A percentile compares a stretch with the other conserved stretches of the same genome.
Conservation (phyloP, 2,797 vertebrate genomes). For the Rhynchotus rufescens region DNA sequence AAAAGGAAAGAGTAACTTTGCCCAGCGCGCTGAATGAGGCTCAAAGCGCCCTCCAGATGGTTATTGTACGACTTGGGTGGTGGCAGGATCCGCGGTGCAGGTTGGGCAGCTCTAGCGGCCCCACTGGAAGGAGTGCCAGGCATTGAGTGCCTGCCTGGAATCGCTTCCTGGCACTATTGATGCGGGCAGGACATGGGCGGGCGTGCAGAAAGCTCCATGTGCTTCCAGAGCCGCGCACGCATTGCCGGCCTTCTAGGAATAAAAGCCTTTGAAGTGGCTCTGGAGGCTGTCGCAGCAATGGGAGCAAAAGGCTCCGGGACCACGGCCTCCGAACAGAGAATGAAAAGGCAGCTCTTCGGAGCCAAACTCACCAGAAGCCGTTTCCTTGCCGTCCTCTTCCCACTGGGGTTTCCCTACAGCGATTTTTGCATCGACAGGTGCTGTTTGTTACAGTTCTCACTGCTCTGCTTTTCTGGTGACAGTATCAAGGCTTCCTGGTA, state of each 20-base stretch:
- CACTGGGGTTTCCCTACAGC: neutral
- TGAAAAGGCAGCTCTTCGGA: neutral
- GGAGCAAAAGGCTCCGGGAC: neutral
- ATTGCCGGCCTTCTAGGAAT: neutral
- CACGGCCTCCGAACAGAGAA: neutral
- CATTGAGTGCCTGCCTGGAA: neutral
- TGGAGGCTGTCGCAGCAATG: neutral
- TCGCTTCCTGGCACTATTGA: neutral
- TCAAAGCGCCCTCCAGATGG: neutral
- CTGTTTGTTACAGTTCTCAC: neutral
- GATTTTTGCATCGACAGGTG: accelerated
- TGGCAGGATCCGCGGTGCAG: constrained; percentile 17
- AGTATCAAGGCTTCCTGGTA: neutral
- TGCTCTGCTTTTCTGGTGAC: neutral
- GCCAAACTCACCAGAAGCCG: neutral
- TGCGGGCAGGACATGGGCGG: neutral
- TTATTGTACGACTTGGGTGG: constrained; percentile 39
- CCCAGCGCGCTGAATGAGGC: neutral
- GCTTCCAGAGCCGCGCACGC: neutral
- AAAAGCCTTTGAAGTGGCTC: neutral
- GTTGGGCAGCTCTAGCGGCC: neutral
- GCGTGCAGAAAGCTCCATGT: neutral
- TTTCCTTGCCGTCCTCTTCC: neutral
- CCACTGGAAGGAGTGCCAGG: constrained; percentile 22
- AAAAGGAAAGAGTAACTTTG: constrained; percentile 20